Percentiles rank a stretch among this genome's conserved stretches.
Evolutionary conservation across 92 coral and sea anemone genomes (phyloP).

Genomic region (Muricea muricata): DNA sequence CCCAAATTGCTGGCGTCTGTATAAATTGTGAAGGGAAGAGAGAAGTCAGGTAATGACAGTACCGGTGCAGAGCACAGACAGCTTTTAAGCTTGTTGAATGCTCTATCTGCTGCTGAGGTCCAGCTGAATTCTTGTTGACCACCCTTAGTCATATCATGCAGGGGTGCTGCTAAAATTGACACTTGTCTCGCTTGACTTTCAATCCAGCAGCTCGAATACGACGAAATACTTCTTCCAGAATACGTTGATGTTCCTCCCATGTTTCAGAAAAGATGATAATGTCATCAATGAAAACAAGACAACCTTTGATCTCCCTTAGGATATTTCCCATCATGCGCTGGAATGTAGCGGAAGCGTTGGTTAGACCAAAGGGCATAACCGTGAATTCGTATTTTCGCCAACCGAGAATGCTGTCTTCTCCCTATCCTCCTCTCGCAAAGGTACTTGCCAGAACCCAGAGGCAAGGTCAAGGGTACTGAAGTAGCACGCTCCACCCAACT

Average conservation of each 20-base stretch:
- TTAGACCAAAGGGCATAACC: slow-evolving; percentile 66
- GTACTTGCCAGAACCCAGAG: slow-evolving; percentile 11
- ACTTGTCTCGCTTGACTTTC: background rate
- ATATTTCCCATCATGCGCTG: slow-evolving; percentile 23
- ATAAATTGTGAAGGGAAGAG: background rate
- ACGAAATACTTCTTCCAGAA: background rate
- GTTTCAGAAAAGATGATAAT: slow-evolving; percentile 11
- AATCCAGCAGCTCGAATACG: background rate
- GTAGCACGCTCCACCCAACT: background rate
- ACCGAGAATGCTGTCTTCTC: slow-evolving; percentile 65
- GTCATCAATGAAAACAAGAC: background rate
- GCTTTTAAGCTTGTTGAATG: background rate
- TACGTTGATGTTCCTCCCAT: background rate
- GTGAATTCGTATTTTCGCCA: slow-evolving; percentile 61
- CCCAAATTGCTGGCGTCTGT: slow-evolving; percentile 21
- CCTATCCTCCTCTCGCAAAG: slow-evolving; percentile 19
- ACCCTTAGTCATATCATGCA: slow-evolving; percentile 6
- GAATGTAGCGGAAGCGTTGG: slow-evolving; percentile 37
- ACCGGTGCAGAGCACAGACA: background rate
- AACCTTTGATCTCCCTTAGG: background rate
- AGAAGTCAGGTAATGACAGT: background rate
- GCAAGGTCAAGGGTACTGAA: slow-evolving; percentile 12
- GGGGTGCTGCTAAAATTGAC: background rate
- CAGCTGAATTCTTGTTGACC: slow-evolving; percentile 4
- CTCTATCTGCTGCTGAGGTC: background rate